A percentile compares a stretch with the other conserved stretches of the same genome.
Conservation (phyloP, 2,113 vertebrate genomes). For the Nansenia antarctica region DNA sequence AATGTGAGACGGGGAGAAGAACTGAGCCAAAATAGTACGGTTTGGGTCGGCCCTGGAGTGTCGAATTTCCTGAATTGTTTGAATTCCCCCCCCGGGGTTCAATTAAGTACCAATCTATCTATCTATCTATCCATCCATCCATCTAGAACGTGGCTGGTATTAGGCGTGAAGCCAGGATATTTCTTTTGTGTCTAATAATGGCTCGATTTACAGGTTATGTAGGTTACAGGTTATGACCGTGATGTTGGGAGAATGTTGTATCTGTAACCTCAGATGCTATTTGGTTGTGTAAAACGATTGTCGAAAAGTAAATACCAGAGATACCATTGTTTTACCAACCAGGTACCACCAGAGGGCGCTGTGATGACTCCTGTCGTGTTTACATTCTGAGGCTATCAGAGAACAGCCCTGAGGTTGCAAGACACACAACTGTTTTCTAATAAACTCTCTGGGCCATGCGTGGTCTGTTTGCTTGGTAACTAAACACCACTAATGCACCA, state of each 20-base stretch:
- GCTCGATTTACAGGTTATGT: not conserved
- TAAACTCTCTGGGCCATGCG: not conserved
- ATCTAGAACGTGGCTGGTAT: too few relatives aligned
- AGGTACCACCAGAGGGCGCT: slow-evolving; percentile 54
- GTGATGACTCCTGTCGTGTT: not conserved
- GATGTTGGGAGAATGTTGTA: not conserved
- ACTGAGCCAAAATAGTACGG: too few relatives aligned
- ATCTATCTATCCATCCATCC: too few relatives aligned
- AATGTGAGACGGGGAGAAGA: too few relatives aligned
- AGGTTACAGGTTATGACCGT: not conserved
- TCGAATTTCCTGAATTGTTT: too few relatives aligned
- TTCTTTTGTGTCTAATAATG: not conserved
- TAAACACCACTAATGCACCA: not conserved
- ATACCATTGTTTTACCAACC: not conserved
- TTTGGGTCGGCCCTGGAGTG: too few relatives aligned
- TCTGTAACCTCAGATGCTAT: not conserved
- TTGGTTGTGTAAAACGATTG: slow-evolving; percentile 1
- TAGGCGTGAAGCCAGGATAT: too few relatives aligned
- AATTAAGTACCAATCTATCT: too few relatives aligned
- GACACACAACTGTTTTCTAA: not conserved
- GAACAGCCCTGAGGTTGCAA: not conserved
- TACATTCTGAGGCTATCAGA: not conserved
- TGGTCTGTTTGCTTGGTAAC: not conserved
- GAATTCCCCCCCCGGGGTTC: too few relatives aligned
- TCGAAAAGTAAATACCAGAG: not conserved